These are phyloP conservation scores for Petrolisthes cinctipes DNA, from an alignment of 2,888 invertebrate species.

Conservation along the genomic window DNA sequence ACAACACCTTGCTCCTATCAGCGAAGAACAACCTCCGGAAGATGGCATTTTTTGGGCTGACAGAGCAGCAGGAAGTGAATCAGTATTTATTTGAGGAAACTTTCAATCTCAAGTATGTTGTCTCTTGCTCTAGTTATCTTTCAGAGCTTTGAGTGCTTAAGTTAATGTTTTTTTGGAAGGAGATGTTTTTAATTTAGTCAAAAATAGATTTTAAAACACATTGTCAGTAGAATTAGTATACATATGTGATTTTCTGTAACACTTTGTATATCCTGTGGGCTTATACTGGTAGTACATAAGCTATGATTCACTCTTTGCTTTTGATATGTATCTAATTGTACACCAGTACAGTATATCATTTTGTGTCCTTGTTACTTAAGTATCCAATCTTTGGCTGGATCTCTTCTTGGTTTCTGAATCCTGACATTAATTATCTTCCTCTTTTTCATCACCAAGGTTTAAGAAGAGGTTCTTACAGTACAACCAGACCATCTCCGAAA, in stretches of 20 bases:
- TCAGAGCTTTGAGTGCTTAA: no score
- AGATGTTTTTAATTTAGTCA: no score
- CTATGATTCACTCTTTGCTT: no score
- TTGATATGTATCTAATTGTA: no score
- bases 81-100: conserved; percentile 96
- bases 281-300: no score
- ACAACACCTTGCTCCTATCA: conserved; percentile 89
- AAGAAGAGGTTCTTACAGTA: conserved; percentile 78
- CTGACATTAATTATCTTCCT: neutral
- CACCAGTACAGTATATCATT: no score
- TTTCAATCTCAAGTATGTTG: conserved; percentile 77
- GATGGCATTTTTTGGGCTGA: conserved; percentile 97
- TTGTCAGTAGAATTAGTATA: no score
- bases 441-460: conserved; percentile 45
- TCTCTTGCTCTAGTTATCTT: no score
- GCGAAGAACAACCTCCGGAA: conserved; percentile 94
- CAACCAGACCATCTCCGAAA: conserved; percentile 88
- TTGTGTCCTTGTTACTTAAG: conserved; percentile 1
- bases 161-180: no score
- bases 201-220: no score
- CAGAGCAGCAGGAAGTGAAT: conserved; percentile 92
- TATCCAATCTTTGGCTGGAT: neutral
- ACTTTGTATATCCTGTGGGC: no score
- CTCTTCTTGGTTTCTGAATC: neutral
- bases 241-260: no score